These are phyloP conservation scores for Pogonophryne albipinna DNA, from an alignment of 2,797 vertebrate genomes.

Conservation along the genomic window DNA sequence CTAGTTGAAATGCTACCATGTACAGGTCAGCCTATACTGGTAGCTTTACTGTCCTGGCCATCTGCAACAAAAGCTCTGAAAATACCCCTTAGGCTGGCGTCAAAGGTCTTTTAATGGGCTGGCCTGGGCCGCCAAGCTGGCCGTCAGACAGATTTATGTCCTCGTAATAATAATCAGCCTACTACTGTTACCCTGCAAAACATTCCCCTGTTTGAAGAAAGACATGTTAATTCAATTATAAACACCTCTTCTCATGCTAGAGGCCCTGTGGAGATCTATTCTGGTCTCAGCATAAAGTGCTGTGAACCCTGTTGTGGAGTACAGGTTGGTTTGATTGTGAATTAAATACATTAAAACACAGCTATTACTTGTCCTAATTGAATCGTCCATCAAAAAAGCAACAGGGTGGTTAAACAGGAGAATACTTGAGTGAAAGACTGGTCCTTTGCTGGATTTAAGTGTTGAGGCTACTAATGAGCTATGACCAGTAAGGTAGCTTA, in stretches of 20 bases:
- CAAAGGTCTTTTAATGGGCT: slow-evolving; percentile 76
- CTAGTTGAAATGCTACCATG: slow-evolving; percentile 15
- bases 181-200: slow-evolving; percentile 78
- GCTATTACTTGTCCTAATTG: slow-evolving; percentile 34
- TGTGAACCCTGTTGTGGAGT: slow-evolving; percentile 24
- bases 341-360: slow-evolving; percentile 26
- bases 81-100: slow-evolving; percentile 78
- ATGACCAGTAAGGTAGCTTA: slow-evolving; percentile 37
- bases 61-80: slow-evolving; percentile 81
- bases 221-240: slow-evolving; percentile 80
- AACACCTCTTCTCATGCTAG: slow-evolving; percentile 76
- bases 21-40: slow-evolving; percentile 40
- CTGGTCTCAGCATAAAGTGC: slow-evolving; percentile 28
- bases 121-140: slow-evolving; percentile 57
- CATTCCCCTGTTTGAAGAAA: slow-evolving; percentile 78
- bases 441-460: slow-evolving; percentile 21
- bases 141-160: slow-evolving; percentile 80
- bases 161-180: slow-evolving; percentile 81
- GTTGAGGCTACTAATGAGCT: slow-evolving; percentile 56
- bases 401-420: slow-evolving; percentile 1
- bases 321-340: slow-evolving; percentile 36
- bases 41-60: slow-evolving; percentile 61
- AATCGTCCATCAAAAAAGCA: slow-evolving; percentile 38
- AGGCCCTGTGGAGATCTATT: slow-evolving; percentile 59
- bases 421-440: slow-evolving; percentile 24